phyloP scores from a whole-genome alignment of 2,797 vertebrate species.

The Urosaurus nigricauda region DNA sequence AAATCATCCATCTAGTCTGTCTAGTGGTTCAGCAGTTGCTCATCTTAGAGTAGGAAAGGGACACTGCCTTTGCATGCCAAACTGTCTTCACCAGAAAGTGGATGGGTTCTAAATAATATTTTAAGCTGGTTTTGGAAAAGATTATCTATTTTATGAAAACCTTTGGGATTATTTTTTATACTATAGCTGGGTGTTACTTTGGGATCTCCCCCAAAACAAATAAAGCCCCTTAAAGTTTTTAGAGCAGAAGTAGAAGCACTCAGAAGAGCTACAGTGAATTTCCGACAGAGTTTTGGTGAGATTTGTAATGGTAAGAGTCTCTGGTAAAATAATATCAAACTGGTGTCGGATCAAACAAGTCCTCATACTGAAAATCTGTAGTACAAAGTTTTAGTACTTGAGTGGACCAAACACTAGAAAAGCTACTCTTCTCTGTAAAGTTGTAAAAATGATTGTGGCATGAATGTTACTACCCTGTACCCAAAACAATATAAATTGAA shows the following conservation, averaged over 20 bases:
- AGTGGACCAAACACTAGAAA: slow-evolving; percentile 31
- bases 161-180: background rate
- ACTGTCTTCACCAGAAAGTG: slow-evolving; percentile 18
- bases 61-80: background rate
- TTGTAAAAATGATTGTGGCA: slow-evolving; percentile 4
- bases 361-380: background rate
- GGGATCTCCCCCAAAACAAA: background rate
- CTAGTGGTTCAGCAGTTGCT: background rate
- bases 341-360: background rate
- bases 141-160: background rate
- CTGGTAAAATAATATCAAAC: background rate
- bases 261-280: background rate
- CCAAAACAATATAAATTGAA: slow-evolving; percentile 55
- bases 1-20: background rate
- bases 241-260: background rate
- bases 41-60: slow-evolving; percentile 17
- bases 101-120: background rate
- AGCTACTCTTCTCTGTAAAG: slow-evolving; percentile 5
- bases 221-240: background rate
- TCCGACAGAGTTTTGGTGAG: background rate
- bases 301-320: background rate
- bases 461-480: slow-evolving; percentile 48
- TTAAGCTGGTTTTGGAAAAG: background rate
- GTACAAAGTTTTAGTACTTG: background rate
- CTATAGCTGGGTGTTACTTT: background rate